Evolutionary conservation across 2,113 vertebrate species (phyloP).

Genomic region (Pseudois nayaur): DNA sequence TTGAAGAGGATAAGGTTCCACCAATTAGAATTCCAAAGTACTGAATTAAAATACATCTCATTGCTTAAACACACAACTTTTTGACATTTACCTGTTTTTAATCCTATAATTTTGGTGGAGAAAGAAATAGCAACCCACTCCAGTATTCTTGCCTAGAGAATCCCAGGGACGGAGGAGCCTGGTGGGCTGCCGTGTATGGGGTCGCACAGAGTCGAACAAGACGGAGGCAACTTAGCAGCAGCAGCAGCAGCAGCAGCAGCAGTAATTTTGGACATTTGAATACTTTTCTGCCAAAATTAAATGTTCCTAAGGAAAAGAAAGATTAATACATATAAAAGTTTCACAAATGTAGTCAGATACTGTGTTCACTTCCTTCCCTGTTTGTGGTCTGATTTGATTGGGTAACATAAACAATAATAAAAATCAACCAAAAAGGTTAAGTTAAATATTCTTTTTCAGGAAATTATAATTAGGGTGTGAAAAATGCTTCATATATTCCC

Average conservation of each 20-base stretch:
- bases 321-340: neutral
- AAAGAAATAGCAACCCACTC: too few species aligned
- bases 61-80: neutral
- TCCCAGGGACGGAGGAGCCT: too few species aligned
- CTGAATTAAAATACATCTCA: too few species aligned
- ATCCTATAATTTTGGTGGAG: neutral
- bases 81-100: neutral
- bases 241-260: too few species aligned
- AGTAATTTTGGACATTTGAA: neutral
- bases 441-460: neutral
- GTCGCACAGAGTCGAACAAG: too few species aligned
- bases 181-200: too few species aligned
- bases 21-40: neutral
- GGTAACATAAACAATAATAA: neutral
- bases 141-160: too few species aligned
- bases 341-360: neutral
- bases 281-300: neutral
- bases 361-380: neutral
- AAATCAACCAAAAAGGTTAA: neutral
- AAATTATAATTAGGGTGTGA: neutral
- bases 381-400: neutral
- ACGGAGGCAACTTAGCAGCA: too few species aligned
- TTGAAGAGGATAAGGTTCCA: neutral
- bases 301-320: neutral
- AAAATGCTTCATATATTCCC: neutral